phyloP scores from a whole-genome alignment of 2,888 invertebrate genomes.

The Hydropsyche betteni region DNA sequence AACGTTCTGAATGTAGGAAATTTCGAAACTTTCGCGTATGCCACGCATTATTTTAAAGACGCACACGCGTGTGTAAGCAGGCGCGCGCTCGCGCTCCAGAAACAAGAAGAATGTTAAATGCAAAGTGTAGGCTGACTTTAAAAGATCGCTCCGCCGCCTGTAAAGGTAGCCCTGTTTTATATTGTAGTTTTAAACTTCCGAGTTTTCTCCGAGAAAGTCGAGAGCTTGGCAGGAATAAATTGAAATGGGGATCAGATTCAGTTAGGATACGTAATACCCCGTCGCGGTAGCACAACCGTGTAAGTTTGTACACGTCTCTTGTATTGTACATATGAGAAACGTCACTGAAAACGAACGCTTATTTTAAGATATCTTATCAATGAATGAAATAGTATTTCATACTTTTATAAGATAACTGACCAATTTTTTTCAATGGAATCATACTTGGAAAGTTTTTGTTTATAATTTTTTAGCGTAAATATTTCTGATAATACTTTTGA shows the following conservation, averaged over 20 bases:
- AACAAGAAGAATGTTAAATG: conserved; percentile 28
- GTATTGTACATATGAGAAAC: too few relatives aligned
- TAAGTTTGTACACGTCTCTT: too few relatives aligned
- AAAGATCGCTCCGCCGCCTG: conserved; percentile 36
- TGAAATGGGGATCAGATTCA: conserved; percentile 52
- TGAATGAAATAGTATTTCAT: conserved; percentile 41
- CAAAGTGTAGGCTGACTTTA: conserved; percentile 38
- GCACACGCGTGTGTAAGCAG: neutral
- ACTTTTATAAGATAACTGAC: too few relatives aligned
- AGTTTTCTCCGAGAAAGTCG: conserved; percentile 45
- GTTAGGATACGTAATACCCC: conserved; percentile 49
- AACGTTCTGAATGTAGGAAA: conserved; percentile 1
- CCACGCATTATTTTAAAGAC: conserved; percentile 7
- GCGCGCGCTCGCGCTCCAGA: neutral
- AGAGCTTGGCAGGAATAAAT: conserved; percentile 51
- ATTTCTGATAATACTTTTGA: too few relatives aligned
- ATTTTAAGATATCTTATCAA: conserved; percentile 43
- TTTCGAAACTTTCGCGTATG: neutral
- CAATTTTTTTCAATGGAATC: too few relatives aligned
- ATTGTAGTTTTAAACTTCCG: conserved; percentile 51
- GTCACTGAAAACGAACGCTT: conserved; percentile 32
- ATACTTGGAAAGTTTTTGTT: too few relatives aligned
- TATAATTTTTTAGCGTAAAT: too few relatives aligned
- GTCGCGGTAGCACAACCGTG: conserved; percentile 17
- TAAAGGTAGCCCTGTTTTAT: conserved; percentile 46